Conservation (phyloP, 2,888 invertebrate species). For the Falcaria lacertinaria region DNA sequence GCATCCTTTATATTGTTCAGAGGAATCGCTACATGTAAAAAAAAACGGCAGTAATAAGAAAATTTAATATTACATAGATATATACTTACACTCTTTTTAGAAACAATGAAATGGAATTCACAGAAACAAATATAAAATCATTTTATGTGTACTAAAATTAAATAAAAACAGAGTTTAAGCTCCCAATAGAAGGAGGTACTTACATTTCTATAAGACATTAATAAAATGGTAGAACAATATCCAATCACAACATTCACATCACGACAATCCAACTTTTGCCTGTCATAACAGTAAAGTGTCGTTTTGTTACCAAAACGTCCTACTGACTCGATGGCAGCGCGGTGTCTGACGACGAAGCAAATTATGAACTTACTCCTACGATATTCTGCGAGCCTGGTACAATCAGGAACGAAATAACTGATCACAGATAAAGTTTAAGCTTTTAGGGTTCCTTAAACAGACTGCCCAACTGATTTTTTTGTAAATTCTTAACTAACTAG, state of each 20-base stretch:
- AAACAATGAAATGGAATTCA: too few species aligned
- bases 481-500: too few species aligned
- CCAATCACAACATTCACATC: not conserved
- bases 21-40: too few species aligned
- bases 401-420: slow-evolving; percentile 8
- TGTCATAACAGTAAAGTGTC: slow-evolving; percentile 10
- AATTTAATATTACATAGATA: too few species aligned
- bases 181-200: not conserved
- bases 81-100: too few species aligned
- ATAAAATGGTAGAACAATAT: not conserved
- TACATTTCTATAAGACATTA: not conserved
- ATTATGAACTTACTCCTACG: slow-evolving; percentile 39
- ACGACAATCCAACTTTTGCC: not conserved
- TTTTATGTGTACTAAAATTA: too few species aligned
- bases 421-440: not conserved
- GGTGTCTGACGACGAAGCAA: slow-evolving; percentile 21
- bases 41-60: too few species aligned
- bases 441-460: not conserved
- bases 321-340: slow-evolving; percentile 28
- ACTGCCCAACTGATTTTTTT: not conserved
- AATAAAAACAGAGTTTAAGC: too few species aligned
- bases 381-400: slow-evolving; percentile 41
- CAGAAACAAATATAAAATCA: too few species aligned
- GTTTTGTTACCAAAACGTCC: slow-evolving; percentile 40
- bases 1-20: too few species aligned